These are phyloP conservation scores for Chrysoperla carnea DNA, from an alignment of 1,140 invertebrate genomes.

Conservation along the genomic window DNA sequence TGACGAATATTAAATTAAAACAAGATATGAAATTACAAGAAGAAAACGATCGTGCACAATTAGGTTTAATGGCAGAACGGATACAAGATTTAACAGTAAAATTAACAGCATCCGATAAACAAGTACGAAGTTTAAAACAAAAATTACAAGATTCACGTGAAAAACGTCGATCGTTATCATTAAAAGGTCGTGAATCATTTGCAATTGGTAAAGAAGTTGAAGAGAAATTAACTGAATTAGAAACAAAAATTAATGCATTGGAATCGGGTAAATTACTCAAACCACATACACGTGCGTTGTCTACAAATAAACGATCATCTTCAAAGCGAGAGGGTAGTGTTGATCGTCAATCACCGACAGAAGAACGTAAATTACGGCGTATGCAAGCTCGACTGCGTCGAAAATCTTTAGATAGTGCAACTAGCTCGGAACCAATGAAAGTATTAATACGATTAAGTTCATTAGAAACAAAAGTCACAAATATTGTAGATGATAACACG, in stretches of 20 bases:
- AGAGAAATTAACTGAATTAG: slow-evolving; percentile 59
- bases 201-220: slow-evolving; percentile 66
- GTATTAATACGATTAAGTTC: slow-evolving; percentile 52
- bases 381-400: slow-evolving; percentile 34
- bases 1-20: slow-evolving; percentile 51
- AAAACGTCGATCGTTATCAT: slow-evolving; percentile 57
- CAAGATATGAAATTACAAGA: slow-evolving; percentile 50
- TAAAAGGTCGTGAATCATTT: slow-evolving; percentile 64
- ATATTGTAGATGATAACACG: slow-evolving; percentile 29
- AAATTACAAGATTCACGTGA: slow-evolving; percentile 62
- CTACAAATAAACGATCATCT: slow-evolving; percentile 9
- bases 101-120: slow-evolving; percentile 62
- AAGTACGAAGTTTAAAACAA: slow-evolving; percentile 57
- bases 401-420: slow-evolving; percentile 58
- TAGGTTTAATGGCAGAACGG: slow-evolving; percentile 61
- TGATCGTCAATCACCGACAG: slow-evolving; percentile 20
- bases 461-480: slow-evolving; percentile 52
- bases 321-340: slow-evolving; percentile 14
- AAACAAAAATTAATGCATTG: slow-evolving; percentile 51
- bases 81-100: slow-evolving; percentile 72
- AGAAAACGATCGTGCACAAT: slow-evolving; percentile 52
- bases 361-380: slow-evolving; percentile 31
- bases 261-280: slow-evolving; percentile 25
- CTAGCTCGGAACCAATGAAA: slow-evolving; percentile 59
- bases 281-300: slow-evolving; percentile 3